Conservation (phyloP, 1,140 invertebrate species). For the Theocolax elegans region DNA sequence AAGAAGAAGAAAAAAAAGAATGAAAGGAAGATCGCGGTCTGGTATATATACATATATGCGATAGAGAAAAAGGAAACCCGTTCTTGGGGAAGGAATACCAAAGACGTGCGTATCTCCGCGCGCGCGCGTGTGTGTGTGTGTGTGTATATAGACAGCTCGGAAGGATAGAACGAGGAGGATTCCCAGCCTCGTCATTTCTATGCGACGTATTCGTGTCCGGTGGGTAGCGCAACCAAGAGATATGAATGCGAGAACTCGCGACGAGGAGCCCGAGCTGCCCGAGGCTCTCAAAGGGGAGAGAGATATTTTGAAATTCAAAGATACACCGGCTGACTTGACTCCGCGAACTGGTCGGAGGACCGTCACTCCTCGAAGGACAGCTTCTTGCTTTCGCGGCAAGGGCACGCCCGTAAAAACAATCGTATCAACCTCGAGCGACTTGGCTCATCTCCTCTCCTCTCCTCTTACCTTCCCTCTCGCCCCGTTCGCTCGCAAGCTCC, state of each 20-base stretch:
- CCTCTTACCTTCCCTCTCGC: slow-evolving; percentile 9
- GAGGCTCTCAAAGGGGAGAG: neutral
- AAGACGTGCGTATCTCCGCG: too few species aligned
- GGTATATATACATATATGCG: too few species aligned
- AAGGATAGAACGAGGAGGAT: too few species aligned
- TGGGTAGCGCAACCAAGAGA: neutral
- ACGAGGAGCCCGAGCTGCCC: neutral
- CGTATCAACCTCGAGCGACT: slow-evolving; percentile 53
- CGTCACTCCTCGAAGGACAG: slow-evolving; percentile 56
- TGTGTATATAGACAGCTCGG: too few species aligned
- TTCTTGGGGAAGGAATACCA: too few species aligned
- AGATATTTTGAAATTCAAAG: slow-evolving; percentile 38
- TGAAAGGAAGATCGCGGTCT: too few species aligned
- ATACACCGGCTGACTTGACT: slow-evolving; percentile 30
- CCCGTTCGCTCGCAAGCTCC: neutral
- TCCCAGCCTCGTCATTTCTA: slow-evolving; percentile 20
- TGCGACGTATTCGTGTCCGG: neutral
- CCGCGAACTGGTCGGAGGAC: neutral
- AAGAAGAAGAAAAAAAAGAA: too few species aligned
- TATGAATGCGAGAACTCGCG: slow-evolving; percentile 26
- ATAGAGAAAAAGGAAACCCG: too few species aligned
- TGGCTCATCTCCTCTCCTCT: slow-evolving; percentile 46
- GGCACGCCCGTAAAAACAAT: slow-evolving; percentile 65
- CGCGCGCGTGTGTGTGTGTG: too few species aligned
- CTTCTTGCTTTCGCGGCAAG: slow-evolving; percentile 60